Conservation (phyloP, 2,113 vertebrate species). For the Spea bombifrons region DNA sequence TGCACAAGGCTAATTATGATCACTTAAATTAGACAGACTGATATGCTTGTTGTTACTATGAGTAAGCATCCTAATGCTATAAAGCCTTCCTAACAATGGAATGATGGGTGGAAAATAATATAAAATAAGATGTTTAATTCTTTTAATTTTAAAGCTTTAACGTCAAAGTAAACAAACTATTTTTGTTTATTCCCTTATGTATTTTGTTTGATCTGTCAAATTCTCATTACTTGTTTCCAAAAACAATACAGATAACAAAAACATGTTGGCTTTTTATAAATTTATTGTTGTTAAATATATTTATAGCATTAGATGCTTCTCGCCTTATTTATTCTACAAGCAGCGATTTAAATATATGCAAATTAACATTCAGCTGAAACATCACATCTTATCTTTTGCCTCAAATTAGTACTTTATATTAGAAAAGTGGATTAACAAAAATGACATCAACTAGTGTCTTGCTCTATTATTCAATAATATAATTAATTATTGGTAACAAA, state of each 20-base stretch:
- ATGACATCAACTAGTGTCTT: not conserved
- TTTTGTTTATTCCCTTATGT: not conserved
- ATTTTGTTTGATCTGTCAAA: constrained; percentile 29
- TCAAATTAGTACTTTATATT: not conserved
- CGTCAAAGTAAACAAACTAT: constrained; percentile 4
- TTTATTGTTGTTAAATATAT: not conserved
- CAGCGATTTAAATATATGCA: not conserved
- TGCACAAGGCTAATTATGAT: no score
- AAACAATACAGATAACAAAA: constrained; percentile 7
- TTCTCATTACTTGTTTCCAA: constrained; percentile 9
- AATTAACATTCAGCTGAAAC: not conserved
- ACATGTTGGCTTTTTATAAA: constrained; percentile 3
- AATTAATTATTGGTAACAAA: not conserved
- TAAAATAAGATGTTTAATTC: not conserved
- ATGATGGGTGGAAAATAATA: not conserved
- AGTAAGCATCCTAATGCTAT: not conserved
- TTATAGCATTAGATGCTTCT: constrained; percentile 1
- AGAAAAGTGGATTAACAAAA: not conserved
- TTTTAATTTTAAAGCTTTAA: not conserved
- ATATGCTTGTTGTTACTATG: not conserved
- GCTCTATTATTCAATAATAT: not conserved
- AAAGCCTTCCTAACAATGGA: not conserved
- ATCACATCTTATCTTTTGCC: no score
- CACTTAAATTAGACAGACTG: not conserved
- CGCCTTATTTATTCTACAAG: not conserved